Base-by-base conservation (phyloP, 2,113 vertebrate genomes). In the Potamarius usumacintae region DNA sequence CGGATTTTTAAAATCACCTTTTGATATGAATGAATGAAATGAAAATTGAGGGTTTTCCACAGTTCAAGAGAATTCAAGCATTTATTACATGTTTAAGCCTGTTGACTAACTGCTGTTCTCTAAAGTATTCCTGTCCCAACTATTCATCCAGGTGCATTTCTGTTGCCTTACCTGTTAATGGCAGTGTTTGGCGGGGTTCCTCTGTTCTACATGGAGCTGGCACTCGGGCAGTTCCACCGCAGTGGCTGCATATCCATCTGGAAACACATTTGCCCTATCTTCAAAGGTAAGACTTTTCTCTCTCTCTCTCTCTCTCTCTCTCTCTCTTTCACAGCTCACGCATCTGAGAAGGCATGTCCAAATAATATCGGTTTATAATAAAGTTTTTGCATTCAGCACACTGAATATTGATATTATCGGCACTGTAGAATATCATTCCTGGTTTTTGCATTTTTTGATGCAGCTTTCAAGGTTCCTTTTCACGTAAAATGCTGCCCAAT, bases 121-220 rank as follows among this genome's bases (percentile, higher is more conserved):
- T 69, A 2, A 48, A 17, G 7, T 18, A 65, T 82, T 11, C 52
- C 76, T 72, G 30, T 77, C 20, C 22, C 60, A 78, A 63, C 53
- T 74, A 14, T 89, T 8, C 90, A 20, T 86, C 91, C 95, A 99
- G 98, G 98, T 78, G 98, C 98, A 0, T 99, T 99, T 91, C 95
- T 99, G 85, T 96, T 99, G 67, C 98, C 98, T 83, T 99, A 99
- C 90, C 93, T 96, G 86, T 93, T 99, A 93, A 99, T 99, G 98
- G 98, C 98, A 6, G 93, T 99, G 88, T 99, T 99, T 0, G 98
- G 98, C 63, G 98, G 98, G 0, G 98, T 99, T 84, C 98, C 98
- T 0, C 96, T 99, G 62, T 99, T 99, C 94, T 99, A 99, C 90
- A 98, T 99, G 98, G 98, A 99, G 92, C 96, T 99, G 53, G 98